Percentiles rank a stretch among this genome's conserved stretches.
These are phyloP conservation scores for Colinus virginianus DNA, from an alignment of 2,113 vertebrate genomes.

Conservation along the genomic window DNA sequence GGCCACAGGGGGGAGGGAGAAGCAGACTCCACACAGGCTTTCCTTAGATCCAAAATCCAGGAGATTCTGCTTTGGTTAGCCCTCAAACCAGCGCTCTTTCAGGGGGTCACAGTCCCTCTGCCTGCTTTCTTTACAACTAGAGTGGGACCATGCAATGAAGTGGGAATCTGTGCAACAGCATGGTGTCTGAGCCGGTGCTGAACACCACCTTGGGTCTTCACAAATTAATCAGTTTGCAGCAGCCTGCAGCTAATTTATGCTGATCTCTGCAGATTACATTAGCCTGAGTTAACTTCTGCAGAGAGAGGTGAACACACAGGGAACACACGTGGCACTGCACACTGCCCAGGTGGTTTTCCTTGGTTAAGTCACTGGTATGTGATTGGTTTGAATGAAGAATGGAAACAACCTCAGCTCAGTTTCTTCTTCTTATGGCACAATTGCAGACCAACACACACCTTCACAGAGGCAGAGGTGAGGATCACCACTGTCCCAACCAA, in stretches of 20 bases:
- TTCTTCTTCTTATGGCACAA: background rate
- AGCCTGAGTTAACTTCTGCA: background rate
- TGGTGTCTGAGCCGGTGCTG: background rate
- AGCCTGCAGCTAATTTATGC: background rate
- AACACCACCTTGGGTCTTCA: background rate
- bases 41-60: background rate
- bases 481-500: background rate
- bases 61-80: background rate
- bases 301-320: background rate
- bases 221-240: background rate
- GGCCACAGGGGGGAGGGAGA: background rate
- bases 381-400: background rate
- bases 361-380: background rate
- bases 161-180: background rate
- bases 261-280: background rate
- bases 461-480: background rate
- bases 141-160: rapidly evolving
- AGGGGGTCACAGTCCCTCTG: background rate
- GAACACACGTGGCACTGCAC: background rate
- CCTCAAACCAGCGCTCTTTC: background rate
- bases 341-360: background rate
- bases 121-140: background rate
- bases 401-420: background rate
- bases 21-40: rapidly evolving
- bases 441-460: background rate